A percentile compares a stretch with the other conserved stretches of the same genome.
These are phyloP conservation scores for Sinosuthora webbiana DNA, from an alignment of 2,113 vertebrate genomes.

Conservation along the genomic window DNA sequence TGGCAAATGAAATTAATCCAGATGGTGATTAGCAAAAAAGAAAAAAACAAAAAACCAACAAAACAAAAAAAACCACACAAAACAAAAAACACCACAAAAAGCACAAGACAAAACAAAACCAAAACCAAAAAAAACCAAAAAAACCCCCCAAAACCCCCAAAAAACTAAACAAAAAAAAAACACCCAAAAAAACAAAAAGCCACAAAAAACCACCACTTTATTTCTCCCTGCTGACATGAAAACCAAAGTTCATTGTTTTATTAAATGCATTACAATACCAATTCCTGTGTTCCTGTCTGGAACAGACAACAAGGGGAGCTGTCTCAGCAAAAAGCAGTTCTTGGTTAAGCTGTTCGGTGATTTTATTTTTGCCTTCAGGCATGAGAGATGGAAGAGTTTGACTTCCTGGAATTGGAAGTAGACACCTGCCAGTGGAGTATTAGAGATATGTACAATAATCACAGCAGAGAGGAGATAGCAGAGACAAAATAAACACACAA, in stretches of 20 bases:
- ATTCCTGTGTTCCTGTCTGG: background rate
- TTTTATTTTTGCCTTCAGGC: slow-evolving; percentile 57
- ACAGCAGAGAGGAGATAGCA: background rate
- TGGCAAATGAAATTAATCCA: slow-evolving; percentile 1
- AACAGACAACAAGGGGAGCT: slow-evolving; percentile 27
- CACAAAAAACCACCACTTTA: rapidly evolving
- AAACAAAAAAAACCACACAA: too few relatives aligned
- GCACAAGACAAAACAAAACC: too few relatives aligned
- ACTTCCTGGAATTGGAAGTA: slow-evolving; percentile 41
- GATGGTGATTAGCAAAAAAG: background rate
- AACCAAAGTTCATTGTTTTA: slow-evolving; percentile 9
- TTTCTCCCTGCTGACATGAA: background rate
- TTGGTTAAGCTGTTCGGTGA: slow-evolving; percentile 37
- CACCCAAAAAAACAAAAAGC: background rate
- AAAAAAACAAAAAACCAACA: background rate
- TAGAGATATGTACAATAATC: background rate
- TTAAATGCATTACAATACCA: background rate
- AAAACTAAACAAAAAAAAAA: background rate
- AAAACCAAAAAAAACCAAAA: too few relatives aligned
- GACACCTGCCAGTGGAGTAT: background rate
- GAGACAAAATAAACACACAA: background rate
- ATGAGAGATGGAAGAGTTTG: slow-evolving; percentile 37
- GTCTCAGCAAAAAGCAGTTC: slow-evolving; percentile 50
- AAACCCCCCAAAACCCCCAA: too few relatives aligned
- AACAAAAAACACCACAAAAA: too few relatives aligned